phyloP scores from a whole-genome alignment of 2,797 vertebrate genomes.

The Intellagama lesueurii region DNA sequence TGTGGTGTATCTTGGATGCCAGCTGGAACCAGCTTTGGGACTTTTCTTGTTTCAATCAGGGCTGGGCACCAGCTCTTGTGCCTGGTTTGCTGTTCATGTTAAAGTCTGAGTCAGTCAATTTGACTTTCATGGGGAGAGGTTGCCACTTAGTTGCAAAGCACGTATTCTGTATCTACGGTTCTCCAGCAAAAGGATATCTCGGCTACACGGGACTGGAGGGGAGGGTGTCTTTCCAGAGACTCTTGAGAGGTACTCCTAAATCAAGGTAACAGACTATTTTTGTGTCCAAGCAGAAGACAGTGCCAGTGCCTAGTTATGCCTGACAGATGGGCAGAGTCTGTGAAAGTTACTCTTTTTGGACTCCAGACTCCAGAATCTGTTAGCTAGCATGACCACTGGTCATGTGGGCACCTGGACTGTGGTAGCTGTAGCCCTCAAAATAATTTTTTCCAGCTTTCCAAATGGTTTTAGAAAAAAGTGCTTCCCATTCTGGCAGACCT shows the following conservation, averaged over 20 bases:
- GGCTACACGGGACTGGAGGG: too few relatives aligned
- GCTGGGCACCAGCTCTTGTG: neutral
- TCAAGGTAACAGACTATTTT: neutral
- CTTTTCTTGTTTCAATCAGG: neutral
- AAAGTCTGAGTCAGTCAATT: neutral
- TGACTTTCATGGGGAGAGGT: neutral
- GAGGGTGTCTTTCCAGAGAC: neutral
- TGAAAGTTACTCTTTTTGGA: too few relatives aligned
- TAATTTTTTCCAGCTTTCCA: too few relatives aligned
- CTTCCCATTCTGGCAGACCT: neutral
- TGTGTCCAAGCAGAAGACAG: neutral
- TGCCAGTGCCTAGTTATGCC: neutral
- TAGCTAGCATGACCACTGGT: too few relatives aligned
- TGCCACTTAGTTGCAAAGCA: neutral
- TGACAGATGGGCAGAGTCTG: too few relatives aligned
- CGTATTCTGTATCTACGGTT: neutral
- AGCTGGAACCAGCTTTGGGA: conserved; percentile 23
- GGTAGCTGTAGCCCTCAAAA: too few relatives aligned
- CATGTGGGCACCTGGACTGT: too few relatives aligned
- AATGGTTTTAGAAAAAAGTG: neutral
- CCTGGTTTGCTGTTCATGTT: neutral
- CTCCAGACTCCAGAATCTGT: too few relatives aligned
- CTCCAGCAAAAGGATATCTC: neutral
- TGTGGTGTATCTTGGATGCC: neutral
- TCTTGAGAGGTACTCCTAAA: neutral